Conservation (phyloP, 2,113 vertebrate species). For the Gadus macrocephalus region DNA sequence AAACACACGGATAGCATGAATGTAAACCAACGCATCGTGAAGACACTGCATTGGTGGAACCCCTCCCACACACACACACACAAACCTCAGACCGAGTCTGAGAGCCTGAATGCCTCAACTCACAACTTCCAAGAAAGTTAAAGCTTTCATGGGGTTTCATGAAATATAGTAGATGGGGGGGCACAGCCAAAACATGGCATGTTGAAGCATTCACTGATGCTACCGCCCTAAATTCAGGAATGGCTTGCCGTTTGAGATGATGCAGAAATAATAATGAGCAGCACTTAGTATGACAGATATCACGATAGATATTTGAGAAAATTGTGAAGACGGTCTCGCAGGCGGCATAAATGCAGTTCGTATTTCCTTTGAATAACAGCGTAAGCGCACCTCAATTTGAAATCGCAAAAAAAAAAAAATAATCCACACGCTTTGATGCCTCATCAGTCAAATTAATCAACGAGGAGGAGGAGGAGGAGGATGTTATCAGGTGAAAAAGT, state of each 20-base stretch:
- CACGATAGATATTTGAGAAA: no score
- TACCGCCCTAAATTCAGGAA: neutral
- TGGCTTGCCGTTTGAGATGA: no score
- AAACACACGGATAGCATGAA: constrained; percentile 15
- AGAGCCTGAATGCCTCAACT: neutral
- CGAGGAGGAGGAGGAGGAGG: constrained; percentile 36
- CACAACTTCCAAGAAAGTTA: neutral
- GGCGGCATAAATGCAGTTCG: no score
- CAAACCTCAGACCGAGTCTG: no score
- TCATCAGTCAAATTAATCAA: constrained; percentile 39
- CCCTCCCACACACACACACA: no score
- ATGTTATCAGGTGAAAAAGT: constrained; percentile 58
- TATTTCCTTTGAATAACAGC: no score
- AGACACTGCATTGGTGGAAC: no score
- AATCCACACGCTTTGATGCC: constrained; percentile 25
- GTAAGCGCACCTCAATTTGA: neutral
- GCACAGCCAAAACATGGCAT: no score
- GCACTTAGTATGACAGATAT: no score
- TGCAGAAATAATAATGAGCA: no score
- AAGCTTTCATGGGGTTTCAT: neutral
- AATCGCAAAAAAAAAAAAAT: constrained; percentile 12
- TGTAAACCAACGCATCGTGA: neutral
- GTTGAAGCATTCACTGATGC: no score
- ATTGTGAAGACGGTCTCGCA: no score
- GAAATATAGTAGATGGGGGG: neutral